Percentiles rank a stretch among this genome's conserved stretches.
Evolutionary conservation across 1,140 invertebrate genomes (phyloP).

Genomic region (Papilio glaucus): DNA sequence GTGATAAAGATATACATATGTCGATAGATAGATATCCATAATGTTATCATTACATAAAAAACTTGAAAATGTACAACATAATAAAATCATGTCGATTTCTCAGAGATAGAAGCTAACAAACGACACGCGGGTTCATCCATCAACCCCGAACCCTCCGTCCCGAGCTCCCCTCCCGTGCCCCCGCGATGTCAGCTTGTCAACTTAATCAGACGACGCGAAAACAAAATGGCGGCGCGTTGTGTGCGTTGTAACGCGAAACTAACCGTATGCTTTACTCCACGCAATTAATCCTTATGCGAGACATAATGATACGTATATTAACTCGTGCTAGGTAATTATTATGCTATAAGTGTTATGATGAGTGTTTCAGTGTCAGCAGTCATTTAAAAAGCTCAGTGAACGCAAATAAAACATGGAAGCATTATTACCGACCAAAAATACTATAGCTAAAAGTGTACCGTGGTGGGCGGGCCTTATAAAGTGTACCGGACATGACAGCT

Average conservation of each 20-base stretch:
- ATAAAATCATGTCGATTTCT: constrained; percentile 10
- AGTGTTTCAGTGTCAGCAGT: no score
- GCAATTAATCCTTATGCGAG: background rate
- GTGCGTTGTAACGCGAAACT: constrained; percentile 8
- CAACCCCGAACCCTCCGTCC: constrained; percentile 35
- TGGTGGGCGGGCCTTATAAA: no score
- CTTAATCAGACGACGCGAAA: constrained; percentile 56
- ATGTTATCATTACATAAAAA: no score
- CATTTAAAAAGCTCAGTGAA: no score
- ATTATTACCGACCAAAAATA: no score
- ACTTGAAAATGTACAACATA: no score
- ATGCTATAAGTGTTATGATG: background rate
- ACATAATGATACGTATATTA: background rate
- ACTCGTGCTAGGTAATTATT: background rate
- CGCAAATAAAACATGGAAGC: no score
- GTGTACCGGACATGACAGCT: no score
- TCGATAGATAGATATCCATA: no score
- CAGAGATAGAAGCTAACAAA: constrained; percentile 54
- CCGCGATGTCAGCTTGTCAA: constrained; percentile 40
- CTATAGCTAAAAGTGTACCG: no score
- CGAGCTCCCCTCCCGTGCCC: background rate
- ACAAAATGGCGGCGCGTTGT: constrained; percentile 44
- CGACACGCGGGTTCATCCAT: constrained; percentile 50
- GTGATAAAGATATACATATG: no score
- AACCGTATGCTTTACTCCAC: background rate